Evolutionary conservation across 1,140 invertebrate species (phyloP), one percentile per base, ranked within the genome.

Genomic region (Berghia stephanieae): DNA sequence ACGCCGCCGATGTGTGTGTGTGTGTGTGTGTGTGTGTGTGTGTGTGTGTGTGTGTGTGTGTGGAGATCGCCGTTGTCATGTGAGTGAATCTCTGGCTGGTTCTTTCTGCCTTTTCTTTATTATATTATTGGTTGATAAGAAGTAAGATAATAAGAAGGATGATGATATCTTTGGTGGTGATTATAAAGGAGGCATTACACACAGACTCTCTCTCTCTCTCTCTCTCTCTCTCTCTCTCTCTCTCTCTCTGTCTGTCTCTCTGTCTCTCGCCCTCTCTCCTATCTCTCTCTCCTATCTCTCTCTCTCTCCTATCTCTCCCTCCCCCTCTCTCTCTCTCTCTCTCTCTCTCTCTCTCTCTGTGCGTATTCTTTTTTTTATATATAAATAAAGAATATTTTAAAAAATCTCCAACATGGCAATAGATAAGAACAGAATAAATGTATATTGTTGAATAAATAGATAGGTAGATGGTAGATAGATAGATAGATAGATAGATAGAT

Each of bases 171-270:
- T n/a, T 49, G 46, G 13, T n/a, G n/a, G 46, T 13, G 13, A 13
- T 49, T 13, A 13, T 13, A 49, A 13, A n/a, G n/a, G 46, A 49
- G 46, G 13, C 46, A 13, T 13, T n/a, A 49, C 10, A n/a, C 46
- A 13, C 46, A 13, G n/a, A 49, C 46, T n/a, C 46, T 49, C 10
- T 13, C 10, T 49, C 10, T 60, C 55, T 60, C 55, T 60, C 55
- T 60, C 55, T 60, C 55, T 60, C 55, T 60, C 55, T 60, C 55
- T 60, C 63, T 31, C 63, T 31, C 63, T 31, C 63, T 31, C 63
- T 6, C 63, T 6, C 57, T 63, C 10, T 63, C 57, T 63, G 13
- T 63, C 57, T 63, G 13, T 63, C 57, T 63, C 10, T 63, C 57
- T 63, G 13, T 63, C 57, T 63, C 10, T 63, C 57, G 18, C 10